Conservation (phyloP, 2,113 vertebrate genomes). For the Phalacrocorax pelagicus region DNA sequence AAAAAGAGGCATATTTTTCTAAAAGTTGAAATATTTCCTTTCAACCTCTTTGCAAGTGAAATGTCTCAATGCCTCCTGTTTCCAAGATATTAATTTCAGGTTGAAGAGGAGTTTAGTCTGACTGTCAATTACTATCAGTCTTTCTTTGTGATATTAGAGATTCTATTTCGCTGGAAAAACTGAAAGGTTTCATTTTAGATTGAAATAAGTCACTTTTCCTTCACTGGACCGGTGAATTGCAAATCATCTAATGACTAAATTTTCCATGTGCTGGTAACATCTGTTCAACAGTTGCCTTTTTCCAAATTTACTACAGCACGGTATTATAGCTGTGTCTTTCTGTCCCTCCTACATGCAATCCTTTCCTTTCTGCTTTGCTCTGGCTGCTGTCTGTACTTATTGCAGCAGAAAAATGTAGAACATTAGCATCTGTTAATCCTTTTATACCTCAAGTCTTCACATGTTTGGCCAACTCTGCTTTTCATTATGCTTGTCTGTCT, state of each 20-base stretch:
- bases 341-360: not conserved
- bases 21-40: not conserved
- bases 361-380: not conserved
- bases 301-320: not conserved
- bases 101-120: not conserved
- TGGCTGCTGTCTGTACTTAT: conserved; percentile 3
- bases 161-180: not conserved
- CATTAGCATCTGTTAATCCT: conserved; percentile 45
- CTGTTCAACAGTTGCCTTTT: conserved; percentile 21
- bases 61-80: not conserved
- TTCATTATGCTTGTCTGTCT: not conserved
- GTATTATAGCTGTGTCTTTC: not conserved
- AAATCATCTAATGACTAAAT: not conserved
- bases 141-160: not conserved
- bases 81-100: not conserved
- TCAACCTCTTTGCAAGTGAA: not conserved
- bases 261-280: not conserved
- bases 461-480: conserved; percentile 12
- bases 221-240: not conserved
- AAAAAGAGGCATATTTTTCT: not conserved
- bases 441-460: conserved; percentile 30
- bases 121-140: not conserved
- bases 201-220: not conserved
- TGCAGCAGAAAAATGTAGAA: conserved; percentile 12
- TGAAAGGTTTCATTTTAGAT: not conserved